Percentiles rank a stretch among this genome's conserved stretches.
phyloP scores from a whole-genome alignment of 2,888 invertebrate species.

The Nephrotoma appendiculata region DNA sequence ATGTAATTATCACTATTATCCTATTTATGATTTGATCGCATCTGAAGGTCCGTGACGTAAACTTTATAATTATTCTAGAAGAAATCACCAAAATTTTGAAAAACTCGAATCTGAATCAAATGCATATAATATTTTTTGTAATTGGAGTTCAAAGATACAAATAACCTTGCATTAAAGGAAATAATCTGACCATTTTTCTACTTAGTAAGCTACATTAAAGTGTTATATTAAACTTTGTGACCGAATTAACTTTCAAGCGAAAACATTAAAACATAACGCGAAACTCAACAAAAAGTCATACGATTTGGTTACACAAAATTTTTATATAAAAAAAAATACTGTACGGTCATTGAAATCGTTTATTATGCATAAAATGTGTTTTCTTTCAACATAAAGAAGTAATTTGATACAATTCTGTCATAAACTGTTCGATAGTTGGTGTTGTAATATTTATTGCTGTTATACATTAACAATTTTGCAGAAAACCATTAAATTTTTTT shows the following conservation, averaged over 20 bases:
- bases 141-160: no score
- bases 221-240: neutral
- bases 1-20: no score
- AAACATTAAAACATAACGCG: neutral
- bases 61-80: no score
- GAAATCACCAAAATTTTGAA: no score
- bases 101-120: no score
- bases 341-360: neutral
- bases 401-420: neutral
- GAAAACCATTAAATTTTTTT: neutral
- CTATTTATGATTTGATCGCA: no score
- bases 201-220: neutral
- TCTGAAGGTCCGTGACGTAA: no score
- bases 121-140: no score
- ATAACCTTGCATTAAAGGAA: no score
- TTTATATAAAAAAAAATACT: neutral
- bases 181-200: no score
- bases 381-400: neutral
- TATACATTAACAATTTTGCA: neutral
- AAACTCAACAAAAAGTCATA: neutral
- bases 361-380: neutral
- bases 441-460: neutral
- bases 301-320: neutral
- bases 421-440: neutral
- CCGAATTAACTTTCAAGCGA: neutral